Evolutionary conservation across 1,140 invertebrate genomes (phyloP).

Genomic region (Littorina saxatilis): DNA sequence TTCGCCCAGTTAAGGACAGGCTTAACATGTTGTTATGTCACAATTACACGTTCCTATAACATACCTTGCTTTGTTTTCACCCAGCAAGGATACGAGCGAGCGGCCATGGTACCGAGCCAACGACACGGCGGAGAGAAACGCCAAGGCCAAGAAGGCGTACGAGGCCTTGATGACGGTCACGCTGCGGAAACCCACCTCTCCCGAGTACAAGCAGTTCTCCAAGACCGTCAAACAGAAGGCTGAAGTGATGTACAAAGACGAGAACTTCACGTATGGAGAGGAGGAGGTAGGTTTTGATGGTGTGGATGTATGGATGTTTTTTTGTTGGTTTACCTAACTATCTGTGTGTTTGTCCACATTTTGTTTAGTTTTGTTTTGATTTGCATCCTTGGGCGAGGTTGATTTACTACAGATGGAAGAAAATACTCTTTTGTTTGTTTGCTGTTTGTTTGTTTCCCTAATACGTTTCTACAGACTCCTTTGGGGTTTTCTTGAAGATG

Average conservation of each 20-base stretch:
- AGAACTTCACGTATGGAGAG: conserved; percentile 79
- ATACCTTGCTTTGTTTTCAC: too few relatives aligned
- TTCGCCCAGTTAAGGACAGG: too few relatives aligned
- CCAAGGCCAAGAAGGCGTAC: conserved; percentile 91
- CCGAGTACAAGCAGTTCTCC: conserved; percentile 81
- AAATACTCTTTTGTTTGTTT: too few relatives aligned
- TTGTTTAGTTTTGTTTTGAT: background rate
- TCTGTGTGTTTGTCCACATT: background rate
- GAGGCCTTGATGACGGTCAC: conserved; percentile 93
- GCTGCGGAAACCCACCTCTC: conserved; percentile 84
- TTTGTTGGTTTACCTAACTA: too few relatives aligned
- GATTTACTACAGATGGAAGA: background rate
- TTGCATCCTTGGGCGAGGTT: background rate
- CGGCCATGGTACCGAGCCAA: conserved; percentile 89
- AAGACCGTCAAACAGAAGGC: conserved; percentile 87
- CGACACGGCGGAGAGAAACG: conserved; percentile 87
- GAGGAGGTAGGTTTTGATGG: background rate
- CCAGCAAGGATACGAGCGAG: too few relatives aligned
- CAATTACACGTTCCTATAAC: too few relatives aligned
- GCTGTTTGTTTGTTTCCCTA: too few relatives aligned
- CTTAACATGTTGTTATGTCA: too few relatives aligned
- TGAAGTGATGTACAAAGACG: conserved; percentile 82
- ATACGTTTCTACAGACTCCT: too few relatives aligned
- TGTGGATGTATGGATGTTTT: too few relatives aligned
- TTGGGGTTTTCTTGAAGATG: too few relatives aligned